Conservation (phyloP, 2,888 invertebrate species). For the Thecophora atra region DNA sequence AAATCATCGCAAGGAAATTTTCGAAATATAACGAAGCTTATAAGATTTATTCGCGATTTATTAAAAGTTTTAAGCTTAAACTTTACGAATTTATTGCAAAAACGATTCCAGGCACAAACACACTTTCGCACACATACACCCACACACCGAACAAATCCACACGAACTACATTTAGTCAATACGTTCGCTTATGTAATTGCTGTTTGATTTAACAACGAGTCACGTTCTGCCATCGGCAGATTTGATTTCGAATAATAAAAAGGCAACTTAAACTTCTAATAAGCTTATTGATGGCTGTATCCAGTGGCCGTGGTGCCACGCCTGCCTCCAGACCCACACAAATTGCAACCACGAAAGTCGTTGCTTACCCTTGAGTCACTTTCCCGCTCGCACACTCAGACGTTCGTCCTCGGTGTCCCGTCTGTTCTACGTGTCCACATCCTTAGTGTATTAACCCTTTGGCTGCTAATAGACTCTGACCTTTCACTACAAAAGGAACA, state of each 20-base stretch:
- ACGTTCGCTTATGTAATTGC: slow-evolving; percentile 57
- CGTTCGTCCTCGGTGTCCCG: background rate
- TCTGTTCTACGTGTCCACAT: background rate
- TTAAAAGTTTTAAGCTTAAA: no score
- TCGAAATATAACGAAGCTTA: no score
- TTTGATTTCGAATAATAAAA: slow-evolving; percentile 21
- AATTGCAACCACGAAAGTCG: background rate
- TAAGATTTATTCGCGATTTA: no score
- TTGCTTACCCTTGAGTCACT: background rate
- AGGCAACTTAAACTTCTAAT: slow-evolving; percentile 17
- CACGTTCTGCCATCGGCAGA: slow-evolving; percentile 11
- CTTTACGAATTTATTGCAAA: no score
- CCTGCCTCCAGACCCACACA: background rate
- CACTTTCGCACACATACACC: slow-evolving; percentile 27
- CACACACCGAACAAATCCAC: no score
- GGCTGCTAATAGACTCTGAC: slow-evolving; percentile 18
- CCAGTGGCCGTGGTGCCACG: slow-evolving; percentile 1
- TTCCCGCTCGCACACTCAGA: background rate
- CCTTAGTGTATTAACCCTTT: slow-evolving; percentile 25
- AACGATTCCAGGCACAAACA: background rate
- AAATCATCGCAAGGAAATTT: no score
- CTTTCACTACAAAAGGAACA: background rate
- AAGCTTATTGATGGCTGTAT: slow-evolving; percentile 25
- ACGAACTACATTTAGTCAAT: slow-evolving; percentile 34
- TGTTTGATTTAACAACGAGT: slow-evolving; percentile 46